These are phyloP conservation scores for Platyscapa corneri DNA, from an alignment of 1,140 invertebrate species.

Conservation along the genomic window DNA sequence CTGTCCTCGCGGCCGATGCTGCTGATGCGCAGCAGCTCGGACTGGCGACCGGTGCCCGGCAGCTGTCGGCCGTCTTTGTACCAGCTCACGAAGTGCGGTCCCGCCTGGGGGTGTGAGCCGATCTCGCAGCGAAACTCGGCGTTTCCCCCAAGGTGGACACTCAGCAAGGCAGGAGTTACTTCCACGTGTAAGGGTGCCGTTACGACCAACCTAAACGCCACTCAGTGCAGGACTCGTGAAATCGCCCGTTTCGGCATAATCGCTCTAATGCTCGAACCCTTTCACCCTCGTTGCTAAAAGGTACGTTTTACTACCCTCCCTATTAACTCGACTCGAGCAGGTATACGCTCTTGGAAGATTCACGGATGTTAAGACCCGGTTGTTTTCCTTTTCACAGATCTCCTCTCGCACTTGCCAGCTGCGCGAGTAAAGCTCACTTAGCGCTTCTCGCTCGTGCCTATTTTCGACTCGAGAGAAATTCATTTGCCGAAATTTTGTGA, in stretches of 20 bases:
- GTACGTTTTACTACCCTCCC: not conserved
- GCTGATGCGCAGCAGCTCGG: slow-evolving; percentile 79
- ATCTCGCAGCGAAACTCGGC: slow-evolving; percentile 84
- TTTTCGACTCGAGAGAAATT: not conserved
- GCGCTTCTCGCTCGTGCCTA: not conserved
- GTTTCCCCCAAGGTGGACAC: slow-evolving; percentile 85
- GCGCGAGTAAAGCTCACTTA: not conserved
- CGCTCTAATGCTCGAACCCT: not conserved
- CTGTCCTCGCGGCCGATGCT: slow-evolving; percentile 84
- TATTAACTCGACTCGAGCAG: not conserved
- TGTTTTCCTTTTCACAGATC: not conserved
- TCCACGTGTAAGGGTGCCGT: slow-evolving; percentile 82
- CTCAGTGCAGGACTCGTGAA: not conserved
- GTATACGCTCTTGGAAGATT: not conserved
- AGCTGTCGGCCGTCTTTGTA: slow-evolving; percentile 85
- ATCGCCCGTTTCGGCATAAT: not conserved
- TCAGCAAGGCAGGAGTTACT: slow-evolving; percentile 80
- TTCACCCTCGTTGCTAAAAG: not conserved
- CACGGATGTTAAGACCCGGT: not conserved
- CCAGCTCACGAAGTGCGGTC: slow-evolving; percentile 79
- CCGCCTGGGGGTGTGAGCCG: slow-evolving; percentile 71
- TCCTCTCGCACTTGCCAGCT: not conserved
- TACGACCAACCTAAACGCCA: slow-evolving; percentile 75
- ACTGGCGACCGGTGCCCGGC: slow-evolving; percentile 79
- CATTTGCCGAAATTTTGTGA: not conserved